A percentile compares a stretch with the other conserved stretches of the same genome.
These are phyloP conservation scores for Notoglanidium macrostoma DNA, from an alignment of 2,797 vertebrate genomes.

Conservation along the genomic window DNA sequence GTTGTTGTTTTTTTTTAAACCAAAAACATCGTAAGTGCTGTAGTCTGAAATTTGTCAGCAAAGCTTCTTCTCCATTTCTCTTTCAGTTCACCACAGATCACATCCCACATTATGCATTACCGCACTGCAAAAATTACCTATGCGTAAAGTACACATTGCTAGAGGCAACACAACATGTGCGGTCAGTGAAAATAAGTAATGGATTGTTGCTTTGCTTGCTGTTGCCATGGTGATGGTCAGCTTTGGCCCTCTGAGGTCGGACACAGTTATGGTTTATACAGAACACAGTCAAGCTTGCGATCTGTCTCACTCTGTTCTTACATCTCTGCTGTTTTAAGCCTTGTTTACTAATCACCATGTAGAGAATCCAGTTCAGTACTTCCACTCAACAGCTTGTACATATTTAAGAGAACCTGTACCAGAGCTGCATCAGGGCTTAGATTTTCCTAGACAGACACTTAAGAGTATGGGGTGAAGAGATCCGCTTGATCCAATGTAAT, in stretches of 20 bases:
- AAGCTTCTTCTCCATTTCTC: conserved; percentile 9
- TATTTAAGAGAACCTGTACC: not conserved
- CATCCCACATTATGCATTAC: not conserved
- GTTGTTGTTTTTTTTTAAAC: not conserved
- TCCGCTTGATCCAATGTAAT: not conserved
- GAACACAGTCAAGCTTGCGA: not conserved
- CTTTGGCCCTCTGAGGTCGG: not conserved
- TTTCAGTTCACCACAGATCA: conserved; percentile 13
- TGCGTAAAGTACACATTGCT: not conserved
- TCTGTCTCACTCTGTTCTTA: conserved; percentile 15
- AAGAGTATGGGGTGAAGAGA: not conserved
- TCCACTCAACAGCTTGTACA: not conserved
- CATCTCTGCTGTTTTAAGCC: conserved; percentile 16
- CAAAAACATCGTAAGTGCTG: not conserved
- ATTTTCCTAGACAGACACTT: not conserved
- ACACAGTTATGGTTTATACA: not conserved
- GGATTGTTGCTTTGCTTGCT: conserved; percentile 27
- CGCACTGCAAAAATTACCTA: not conserved
- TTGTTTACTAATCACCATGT: conserved; percentile 9
- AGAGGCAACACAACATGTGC: not conserved
- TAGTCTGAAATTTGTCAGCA: not conserved
- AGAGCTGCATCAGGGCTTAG: not conserved
- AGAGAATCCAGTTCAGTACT: conserved; percentile 20
- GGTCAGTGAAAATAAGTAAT: conserved; percentile 14
- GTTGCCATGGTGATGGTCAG: conserved; percentile 32